Conservation (phyloP, 2,797 vertebrate genomes). For the Myoxocephalus aenaeus region DNA sequence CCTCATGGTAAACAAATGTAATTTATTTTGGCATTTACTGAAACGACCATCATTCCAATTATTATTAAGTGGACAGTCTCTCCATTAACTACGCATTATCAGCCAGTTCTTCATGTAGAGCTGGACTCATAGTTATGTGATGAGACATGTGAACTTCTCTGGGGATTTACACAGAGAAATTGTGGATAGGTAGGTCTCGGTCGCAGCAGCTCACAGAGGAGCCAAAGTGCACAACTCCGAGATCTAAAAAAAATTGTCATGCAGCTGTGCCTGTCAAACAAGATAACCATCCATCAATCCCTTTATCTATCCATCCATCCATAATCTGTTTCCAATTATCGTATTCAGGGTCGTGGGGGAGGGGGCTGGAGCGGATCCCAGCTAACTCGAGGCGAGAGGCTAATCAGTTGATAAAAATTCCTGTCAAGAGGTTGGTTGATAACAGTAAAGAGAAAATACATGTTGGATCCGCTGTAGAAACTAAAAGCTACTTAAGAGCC, state of each 20-base stretch:
- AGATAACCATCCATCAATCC: slow-evolving; percentile 2
- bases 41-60: neutral
- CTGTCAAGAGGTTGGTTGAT: neutral
- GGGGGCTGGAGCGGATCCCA: neutral
- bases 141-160: neutral
- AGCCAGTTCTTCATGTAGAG: slow-evolving; percentile 8
- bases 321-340: neutral
- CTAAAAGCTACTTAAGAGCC: slow-evolving; percentile 7
- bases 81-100: neutral
- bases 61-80: neutral
- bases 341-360: neutral
- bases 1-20: no score
- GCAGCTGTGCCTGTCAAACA: neutral
- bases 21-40: no score
- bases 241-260: slow-evolving; percentile 1
- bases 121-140: neutral
- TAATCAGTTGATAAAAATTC: slow-evolving; percentile 7
- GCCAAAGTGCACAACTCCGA: neutral
- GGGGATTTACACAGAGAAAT: neutral
- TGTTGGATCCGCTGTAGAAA: neutral
- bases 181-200: neutral
- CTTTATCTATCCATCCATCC: neutral
- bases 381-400: neutral
- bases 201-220: neutral
- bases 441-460: neutral